These are phyloP conservation scores for Labeo calbasu DNA, from an alignment of 2,797 vertebrate genomes.

Conservation along the genomic window DNA sequence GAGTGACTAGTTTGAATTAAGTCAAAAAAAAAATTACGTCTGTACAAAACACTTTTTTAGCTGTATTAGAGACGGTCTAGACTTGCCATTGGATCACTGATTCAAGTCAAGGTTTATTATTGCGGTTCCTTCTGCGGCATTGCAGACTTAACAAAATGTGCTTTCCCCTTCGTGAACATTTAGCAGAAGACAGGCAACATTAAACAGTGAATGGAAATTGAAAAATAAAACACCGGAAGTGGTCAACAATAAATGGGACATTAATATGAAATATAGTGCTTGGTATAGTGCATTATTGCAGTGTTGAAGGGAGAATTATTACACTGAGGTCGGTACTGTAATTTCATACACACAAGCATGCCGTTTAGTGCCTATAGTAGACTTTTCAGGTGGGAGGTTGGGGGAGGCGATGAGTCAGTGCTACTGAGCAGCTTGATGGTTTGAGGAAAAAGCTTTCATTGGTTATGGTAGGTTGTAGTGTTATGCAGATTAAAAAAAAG, in stretches of 20 bases:
- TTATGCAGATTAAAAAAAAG: background rate
- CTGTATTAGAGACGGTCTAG: background rate
- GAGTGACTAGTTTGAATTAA: background rate
- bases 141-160: background rate
- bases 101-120: constrained; percentile 1
- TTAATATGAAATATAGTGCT: constrained; percentile 19
- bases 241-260: background rate
- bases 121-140: background rate
- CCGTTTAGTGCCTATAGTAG: background rate
- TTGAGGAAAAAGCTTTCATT: background rate
- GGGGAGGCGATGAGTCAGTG: constrained; percentile 18
- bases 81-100: background rate
- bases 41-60: background rate
- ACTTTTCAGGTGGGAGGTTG: constrained; percentile 18
- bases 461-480: constrained; percentile 1
- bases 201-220: constrained; percentile 12
- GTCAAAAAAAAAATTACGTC: background rate
- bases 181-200: background rate
- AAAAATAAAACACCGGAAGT: constrained; percentile 6
- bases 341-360: background rate
- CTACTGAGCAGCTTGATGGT: background rate
- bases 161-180: background rate
- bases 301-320: constrained; percentile 11
- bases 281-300: background rate
- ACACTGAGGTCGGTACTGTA: background rate